Percentiles rank a stretch among this genome's conserved stretches.
Evolutionary conservation across 2,888 invertebrate genomes (phyloP).

Genomic region (Hyalella azteca): DNA sequence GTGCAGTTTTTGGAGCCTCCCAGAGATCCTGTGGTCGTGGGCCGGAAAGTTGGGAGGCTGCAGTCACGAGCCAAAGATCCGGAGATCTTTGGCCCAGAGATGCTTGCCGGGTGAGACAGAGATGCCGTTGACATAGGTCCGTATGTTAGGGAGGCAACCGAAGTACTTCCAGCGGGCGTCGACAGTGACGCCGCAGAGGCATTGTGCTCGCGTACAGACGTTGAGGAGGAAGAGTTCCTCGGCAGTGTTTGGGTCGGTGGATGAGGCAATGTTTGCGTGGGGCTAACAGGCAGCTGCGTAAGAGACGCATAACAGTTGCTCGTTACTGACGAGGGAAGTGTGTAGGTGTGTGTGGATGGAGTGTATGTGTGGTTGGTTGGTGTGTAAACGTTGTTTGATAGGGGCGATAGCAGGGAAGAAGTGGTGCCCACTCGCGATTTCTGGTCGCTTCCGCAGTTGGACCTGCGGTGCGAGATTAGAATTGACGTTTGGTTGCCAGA

Average conservation of each 20-base stretch:
- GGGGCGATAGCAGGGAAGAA: conserved; percentile 31
- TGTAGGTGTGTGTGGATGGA: conserved; percentile 57
- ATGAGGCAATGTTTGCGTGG: conserved; percentile 45
- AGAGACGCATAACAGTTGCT: conserved; percentile 57
- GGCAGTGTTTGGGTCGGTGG: conserved; percentile 42
- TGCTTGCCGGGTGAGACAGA: neutral
- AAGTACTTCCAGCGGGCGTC: conserved; percentile 42
- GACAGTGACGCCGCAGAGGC: conserved; percentile 44
- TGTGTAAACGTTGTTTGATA: neutral
- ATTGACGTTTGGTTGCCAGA: neutral
- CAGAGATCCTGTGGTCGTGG: conserved; percentile 1
- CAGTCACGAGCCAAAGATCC: conserved; percentile 13
- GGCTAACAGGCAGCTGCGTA: conserved; percentile 51
- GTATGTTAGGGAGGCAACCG: conserved; percentile 22
- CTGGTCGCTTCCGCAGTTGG: conserved; percentile 42
- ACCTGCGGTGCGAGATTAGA: conserved; percentile 42
- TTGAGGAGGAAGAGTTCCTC: conserved; percentile 39
- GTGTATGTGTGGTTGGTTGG: conserved; percentile 45
- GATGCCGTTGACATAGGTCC: conserved; percentile 26
- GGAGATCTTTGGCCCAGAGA: too few species aligned
- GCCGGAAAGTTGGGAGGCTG: conserved; percentile 11
- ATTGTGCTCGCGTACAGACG: neutral
- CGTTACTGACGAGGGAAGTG: conserved; percentile 56
- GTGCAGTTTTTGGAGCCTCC: conserved; percentile 23
- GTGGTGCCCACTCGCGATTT: conserved; percentile 41